Evolutionary conservation across 2,113 vertebrate species (phyloP).

Genomic region (Pseudonaja textilis): DNA sequence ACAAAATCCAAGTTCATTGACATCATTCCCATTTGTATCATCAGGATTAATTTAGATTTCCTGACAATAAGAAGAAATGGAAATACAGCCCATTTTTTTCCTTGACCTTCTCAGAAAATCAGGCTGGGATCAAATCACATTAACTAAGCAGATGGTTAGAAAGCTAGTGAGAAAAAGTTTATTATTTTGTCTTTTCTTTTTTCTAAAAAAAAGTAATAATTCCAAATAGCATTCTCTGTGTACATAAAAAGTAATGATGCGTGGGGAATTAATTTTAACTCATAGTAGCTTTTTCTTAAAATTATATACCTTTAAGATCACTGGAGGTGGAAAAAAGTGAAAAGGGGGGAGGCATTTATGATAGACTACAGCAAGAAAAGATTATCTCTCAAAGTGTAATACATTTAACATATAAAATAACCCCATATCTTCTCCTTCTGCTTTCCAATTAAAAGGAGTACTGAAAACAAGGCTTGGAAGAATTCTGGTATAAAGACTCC

Average conservation of each 20-base stretch:
- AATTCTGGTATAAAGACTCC: background rate
- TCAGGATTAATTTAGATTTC: constrained; percentile 67
- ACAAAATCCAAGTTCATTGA: constrained; percentile 51
- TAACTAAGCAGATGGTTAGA: constrained; percentile 31
- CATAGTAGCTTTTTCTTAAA: constrained; percentile 6
- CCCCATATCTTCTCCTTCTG: background rate
- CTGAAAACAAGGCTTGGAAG: background rate
- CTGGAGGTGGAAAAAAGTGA: background rate
- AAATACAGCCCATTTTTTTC: constrained; percentile 41
- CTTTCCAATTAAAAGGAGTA: background rate
- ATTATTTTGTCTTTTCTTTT: background rate
- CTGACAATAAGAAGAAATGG: constrained; percentile 56
- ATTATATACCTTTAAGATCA: background rate
- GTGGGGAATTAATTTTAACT: constrained; percentile 37
- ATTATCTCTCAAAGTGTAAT: background rate
- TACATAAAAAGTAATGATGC: constrained; percentile 18
- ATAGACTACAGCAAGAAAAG: background rate
- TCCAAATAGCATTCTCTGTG: background rate
- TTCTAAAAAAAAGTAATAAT: background rate
- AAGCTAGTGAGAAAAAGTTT: constrained; percentile 17
- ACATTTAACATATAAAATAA: background rate
- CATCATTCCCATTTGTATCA: constrained; percentile 60
- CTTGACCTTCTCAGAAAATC: constrained; percentile 49
- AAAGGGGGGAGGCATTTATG: constrained; percentile 37
- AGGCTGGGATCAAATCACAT: constrained; percentile 9